phyloP scores from a whole-genome alignment of 2,113 vertebrate species.

The Desmodus rotundus region DNA sequence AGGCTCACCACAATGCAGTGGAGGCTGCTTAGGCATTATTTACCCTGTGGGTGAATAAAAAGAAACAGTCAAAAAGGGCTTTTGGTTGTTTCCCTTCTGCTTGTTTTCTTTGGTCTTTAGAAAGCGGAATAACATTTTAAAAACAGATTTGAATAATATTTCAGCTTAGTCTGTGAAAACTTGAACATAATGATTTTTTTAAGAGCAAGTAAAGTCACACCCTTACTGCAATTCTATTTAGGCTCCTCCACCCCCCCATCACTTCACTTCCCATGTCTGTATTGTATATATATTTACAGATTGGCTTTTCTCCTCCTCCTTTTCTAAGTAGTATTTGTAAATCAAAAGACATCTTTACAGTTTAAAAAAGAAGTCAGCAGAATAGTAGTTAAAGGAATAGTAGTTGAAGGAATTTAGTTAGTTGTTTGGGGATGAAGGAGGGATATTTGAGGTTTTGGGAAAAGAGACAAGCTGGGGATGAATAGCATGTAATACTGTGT shows the following conservation, averaged over 20 bases:
- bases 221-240: neutral
- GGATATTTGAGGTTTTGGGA: conserved; percentile 1
- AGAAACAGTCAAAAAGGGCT: conserved; percentile 14
- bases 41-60: neutral
- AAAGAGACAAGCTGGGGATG: neutral
- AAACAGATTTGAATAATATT: conserved; percentile 2
- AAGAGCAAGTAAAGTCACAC: neutral
- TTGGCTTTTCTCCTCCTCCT: neutral
- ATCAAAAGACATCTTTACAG: neutral
- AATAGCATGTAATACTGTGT: neutral
- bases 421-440: neutral
- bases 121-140: conserved; percentile 26
- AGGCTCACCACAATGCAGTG: neutral
- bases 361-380: neutral
- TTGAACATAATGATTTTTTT: neutral
- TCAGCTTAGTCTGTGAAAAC: neutral
- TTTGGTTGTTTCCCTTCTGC: neutral
- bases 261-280: neutral
- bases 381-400: conserved; percentile 25
- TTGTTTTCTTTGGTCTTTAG: conserved; percentile 42
- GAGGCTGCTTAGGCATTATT: conserved; percentile 4
- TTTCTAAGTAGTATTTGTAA: conserved; percentile 39
- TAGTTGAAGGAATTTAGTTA: conserved; percentile 23
- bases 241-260: neutral
- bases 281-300: neutral